phyloP scores from a whole-genome alignment of 2,113 vertebrate species.

The Argyrosomus japonicus region DNA sequence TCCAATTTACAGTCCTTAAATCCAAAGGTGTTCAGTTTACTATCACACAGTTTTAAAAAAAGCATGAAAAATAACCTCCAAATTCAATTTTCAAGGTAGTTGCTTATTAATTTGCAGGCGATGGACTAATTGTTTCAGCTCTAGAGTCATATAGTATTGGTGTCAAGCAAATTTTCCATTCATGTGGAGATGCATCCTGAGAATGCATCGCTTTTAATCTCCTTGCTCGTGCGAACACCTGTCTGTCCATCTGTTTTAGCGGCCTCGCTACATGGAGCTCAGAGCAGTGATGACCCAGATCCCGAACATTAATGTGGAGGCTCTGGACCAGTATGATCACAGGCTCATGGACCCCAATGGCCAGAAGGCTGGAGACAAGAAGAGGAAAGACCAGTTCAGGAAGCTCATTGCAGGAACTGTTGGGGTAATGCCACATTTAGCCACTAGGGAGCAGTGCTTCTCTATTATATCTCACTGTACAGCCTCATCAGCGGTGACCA shows the following conservation, averaged over 20 bases:
- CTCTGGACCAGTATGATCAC: slow-evolving; percentile 93
- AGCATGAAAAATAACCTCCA: neutral
- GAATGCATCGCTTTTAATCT: neutral
- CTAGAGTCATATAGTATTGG: neutral
- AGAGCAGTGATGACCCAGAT: slow-evolving; percentile 93
- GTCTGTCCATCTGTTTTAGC: slow-evolving; percentile 77
- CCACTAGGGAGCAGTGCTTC: slow-evolving; percentile 60
- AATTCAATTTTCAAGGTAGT: neutral
- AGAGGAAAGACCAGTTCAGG: slow-evolving; percentile 95
- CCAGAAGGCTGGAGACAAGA: slow-evolving; percentile 91
- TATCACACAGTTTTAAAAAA: neutral
- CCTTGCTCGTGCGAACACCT: neutral
- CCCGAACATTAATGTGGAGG: slow-evolving; percentile 90
- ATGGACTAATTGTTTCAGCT: neutral
- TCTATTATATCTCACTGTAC: neutral
- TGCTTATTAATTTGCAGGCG: neutral
- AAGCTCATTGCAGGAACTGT: slow-evolving; percentile 94
- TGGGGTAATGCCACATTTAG: slow-evolving; percentile 85
- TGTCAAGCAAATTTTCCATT: neutral
- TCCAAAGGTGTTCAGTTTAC: neutral
- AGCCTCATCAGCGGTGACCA: slow-evolving; percentile 31
- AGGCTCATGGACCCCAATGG: slow-evolving; percentile 87
- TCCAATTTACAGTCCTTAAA: neutral
- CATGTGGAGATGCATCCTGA: neutral
- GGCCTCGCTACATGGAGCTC: slow-evolving; percentile 91